A percentile compares a stretch with the other conserved stretches of the same genome.
Conservation (phyloP, 2,113 vertebrate species). For the Rhodinocichla rosea region DNA sequence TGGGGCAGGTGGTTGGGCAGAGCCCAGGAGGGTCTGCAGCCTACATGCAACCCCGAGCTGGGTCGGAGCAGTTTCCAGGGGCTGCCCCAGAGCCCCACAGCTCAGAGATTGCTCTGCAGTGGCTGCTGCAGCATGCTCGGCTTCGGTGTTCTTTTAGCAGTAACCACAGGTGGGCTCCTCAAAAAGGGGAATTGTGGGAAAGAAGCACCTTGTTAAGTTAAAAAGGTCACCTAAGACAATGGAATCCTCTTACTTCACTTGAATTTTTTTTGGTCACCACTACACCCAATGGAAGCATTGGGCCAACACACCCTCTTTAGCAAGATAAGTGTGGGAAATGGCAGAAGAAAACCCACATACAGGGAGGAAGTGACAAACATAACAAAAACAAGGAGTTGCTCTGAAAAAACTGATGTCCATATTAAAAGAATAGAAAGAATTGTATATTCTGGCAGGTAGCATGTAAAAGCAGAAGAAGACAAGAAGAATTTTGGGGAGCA, state of each 20-base stretch:
- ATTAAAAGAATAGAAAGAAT: not conserved
- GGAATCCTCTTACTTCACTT: not conserved
- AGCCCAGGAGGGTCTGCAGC: not conserved
- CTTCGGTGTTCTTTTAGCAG: not conserved
- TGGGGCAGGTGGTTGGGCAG: not conserved
- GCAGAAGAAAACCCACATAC: not conserved
- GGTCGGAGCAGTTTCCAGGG: not conserved
- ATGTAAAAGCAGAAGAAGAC: not conserved
- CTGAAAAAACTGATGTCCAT: not conserved
- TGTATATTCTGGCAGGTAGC: not conserved
- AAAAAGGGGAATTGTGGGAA: not conserved
- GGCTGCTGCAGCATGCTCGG: rapidly evolving
- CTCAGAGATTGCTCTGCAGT: not conserved
- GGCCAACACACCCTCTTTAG: not conserved
- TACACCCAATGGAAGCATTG: not conserved
- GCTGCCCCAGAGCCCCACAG: not conserved
- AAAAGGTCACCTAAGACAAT: not conserved
- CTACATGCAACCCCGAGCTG: rapidly evolving
- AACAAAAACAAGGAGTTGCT: not conserved
- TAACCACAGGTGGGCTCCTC: rapidly evolving
- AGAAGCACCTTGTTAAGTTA: not conserved
- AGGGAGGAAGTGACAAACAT: not conserved
- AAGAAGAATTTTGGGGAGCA: not conserved
- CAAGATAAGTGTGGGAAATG: not conserved
- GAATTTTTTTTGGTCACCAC: not conserved